Evolutionary conservation across 2,888 invertebrate genomes (phyloP).

Genomic region (Muscina levida): DNA sequence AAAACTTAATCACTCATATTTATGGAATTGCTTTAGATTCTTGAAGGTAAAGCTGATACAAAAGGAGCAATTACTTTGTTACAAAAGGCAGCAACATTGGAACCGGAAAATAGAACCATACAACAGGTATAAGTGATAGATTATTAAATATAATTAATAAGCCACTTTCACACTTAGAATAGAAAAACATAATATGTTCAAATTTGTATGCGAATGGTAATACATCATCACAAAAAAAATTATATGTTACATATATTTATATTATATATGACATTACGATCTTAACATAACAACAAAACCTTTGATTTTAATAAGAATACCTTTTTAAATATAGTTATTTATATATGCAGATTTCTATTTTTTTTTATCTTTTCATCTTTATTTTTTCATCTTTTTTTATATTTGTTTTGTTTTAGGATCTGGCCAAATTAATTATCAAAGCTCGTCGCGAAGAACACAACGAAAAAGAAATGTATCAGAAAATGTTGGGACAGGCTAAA

Average conservation of each 20-base stretch:
- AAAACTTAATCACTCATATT: no score
- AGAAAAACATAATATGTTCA: no score
- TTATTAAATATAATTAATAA: no score
- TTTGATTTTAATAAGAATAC: no score
- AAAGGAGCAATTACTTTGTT: conserved; percentile 85
- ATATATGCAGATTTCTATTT: no score
- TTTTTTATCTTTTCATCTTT: not conserved
- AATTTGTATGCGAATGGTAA: no score
- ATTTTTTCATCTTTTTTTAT: conserved; percentile 7
- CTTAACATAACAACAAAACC: no score
- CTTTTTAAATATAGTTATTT: no score
- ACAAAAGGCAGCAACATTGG: conserved; percentile 83
- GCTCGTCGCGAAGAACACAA: conserved; percentile 82
- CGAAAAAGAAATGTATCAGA: conserved; percentile 85
- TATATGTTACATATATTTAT: no score
- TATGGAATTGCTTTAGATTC: conserved; percentile 80
- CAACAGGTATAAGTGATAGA: conserved; percentile 76
- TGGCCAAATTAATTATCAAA: conserved; percentile 82
- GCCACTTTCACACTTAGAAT: no score
- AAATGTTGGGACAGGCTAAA: conserved; percentile 83
- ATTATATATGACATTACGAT: no score
- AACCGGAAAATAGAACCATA: conserved; percentile 84
- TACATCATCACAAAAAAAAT: no score
- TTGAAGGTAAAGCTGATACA: conserved; percentile 85
- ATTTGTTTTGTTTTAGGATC: conserved; percentile 76